Evolutionary conservation across 2,113 vertebrate species (phyloP), one percentile per base, ranked within the genome.

Genomic region (Halcyon senegalensis): DNA sequence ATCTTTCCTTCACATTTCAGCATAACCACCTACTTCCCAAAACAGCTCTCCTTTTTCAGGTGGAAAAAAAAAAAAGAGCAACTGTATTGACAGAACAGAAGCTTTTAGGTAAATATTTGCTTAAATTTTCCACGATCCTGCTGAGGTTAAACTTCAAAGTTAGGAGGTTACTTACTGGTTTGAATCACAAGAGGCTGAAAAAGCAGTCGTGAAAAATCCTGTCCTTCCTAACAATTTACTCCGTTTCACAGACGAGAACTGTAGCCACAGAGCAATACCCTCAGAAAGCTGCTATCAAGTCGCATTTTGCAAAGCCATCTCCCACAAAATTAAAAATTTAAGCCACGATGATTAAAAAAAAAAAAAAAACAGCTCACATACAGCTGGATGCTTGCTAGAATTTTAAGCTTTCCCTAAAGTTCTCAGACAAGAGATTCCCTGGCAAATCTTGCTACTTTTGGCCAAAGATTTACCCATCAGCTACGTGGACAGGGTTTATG

Each of bases 11-110:
- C 25, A 51, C 1, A 7, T 64, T 75, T 46, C 35, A 51, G 25
- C 9, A 81, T 1, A 5, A 46, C 24, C 21, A 25, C 18, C 66
- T 18, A 6, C 33, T 79, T 24, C 7, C 0, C 27, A 77, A 63
- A 82, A 55, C 1, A 90, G 28, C 25, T 77, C 3, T 33, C 13
- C 10, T 16, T 43, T 60, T 28, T 20, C 35, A 91, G 46, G 16
- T 9, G 41, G 44, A 62, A 56, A 56, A 11, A 53, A 56, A 63
- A 62, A 51, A 7, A 3, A 17, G 10, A 64, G 3, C 18, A 41
- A 46, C 7, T 4, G 0, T 12, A 81, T 30, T 2, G 21, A 7
- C 4, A n/a, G 1, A 55, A 35, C 15, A 68, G 44, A 25, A 20
- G 5, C 16, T 63, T 72, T 31, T 21, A 35, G 10, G 24, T 46